Conservation (phyloP, 2,888 invertebrate species). For the Dastarcus helophoroides region DNA sequence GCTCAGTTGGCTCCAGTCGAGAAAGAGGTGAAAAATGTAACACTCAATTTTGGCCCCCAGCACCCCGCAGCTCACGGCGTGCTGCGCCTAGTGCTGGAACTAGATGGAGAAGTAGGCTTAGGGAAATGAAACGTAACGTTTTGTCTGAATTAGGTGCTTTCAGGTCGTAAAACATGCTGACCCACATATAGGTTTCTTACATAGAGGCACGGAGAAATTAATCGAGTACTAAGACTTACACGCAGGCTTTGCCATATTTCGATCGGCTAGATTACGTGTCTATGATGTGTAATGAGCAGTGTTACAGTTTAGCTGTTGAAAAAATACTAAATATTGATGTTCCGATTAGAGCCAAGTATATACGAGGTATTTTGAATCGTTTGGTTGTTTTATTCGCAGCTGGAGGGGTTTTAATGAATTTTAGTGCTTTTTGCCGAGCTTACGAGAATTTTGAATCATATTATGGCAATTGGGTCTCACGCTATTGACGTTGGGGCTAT, state of each 20-base stretch:
- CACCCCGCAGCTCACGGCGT: constrained; percentile 91
- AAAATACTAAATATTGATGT: constrained; percentile 67
- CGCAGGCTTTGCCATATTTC: constrained; percentile 74
- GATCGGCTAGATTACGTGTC: constrained; percentile 83
- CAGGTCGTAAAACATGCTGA: constrained; percentile 63
- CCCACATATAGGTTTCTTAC: constrained; percentile 78
- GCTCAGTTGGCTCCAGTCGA: constrained; percentile 12
- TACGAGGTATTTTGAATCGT: constrained; percentile 44
- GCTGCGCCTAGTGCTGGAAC: constrained; percentile 62
- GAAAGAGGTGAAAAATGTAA: constrained; percentile 20
- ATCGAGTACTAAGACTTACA: constrained; percentile 83
- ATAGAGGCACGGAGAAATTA: constrained; percentile 81
- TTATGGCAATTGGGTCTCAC: constrained; percentile 57
- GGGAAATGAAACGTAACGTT: constrained; percentile 3
- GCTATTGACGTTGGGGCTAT: constrained; percentile 76
- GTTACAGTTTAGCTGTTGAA: constrained; percentile 69
- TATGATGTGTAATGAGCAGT: constrained; percentile 71
- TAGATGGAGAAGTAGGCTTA: constrained; percentile 60
- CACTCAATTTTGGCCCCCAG: constrained; percentile 76
- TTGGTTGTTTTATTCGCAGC: not conserved
- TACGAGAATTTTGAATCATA: constrained; percentile 68
- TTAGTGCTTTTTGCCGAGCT: constrained; percentile 58
- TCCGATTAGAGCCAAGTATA: constrained; percentile 68
- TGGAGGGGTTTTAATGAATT: constrained; percentile 12
- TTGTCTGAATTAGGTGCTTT: constrained; percentile 11